Conservation (phyloP, 2,888 invertebrate genomes). For the Stenodema calcarata region DNA sequence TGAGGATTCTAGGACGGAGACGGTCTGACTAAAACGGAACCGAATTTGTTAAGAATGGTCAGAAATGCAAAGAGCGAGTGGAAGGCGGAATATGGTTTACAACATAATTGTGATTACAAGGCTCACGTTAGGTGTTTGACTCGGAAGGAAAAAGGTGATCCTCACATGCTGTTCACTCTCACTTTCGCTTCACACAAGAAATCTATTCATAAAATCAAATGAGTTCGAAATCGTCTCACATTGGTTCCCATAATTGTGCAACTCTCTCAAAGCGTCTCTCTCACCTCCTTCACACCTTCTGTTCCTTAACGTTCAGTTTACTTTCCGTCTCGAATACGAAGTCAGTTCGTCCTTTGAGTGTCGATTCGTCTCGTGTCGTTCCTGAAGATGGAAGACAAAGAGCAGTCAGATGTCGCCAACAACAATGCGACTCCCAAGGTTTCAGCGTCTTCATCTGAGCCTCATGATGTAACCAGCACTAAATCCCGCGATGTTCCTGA, state of each 20-base stretch:
- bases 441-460: not conserved
- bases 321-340: not conserved
- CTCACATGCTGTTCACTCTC: not conserved
- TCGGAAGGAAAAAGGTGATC: not conserved
- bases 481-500: not conserved
- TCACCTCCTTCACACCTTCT: constrained; percentile 35
- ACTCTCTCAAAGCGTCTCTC: not conserved
- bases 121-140: not conserved
- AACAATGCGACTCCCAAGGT: not conserved
- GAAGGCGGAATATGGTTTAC: not conserved
- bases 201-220: not conserved
- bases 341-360: not conserved
- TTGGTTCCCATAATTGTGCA: constrained; percentile 42
- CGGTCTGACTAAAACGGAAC: no score
- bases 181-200: constrained; percentile 11
- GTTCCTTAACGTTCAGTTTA: not conserved
- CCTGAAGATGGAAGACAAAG: not conserved
- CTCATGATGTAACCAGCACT: not conserved
- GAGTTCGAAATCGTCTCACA: not conserved
- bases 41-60: no score
- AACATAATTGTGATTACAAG: not conserved
- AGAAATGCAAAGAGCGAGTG: no score
- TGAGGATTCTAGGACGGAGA: no score
- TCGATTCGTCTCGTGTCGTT: not conserved
- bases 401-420: constrained; percentile 3